Percentiles rank a stretch among this genome's conserved stretches.
Evolutionary conservation across 2,797 vertebrate genomes (phyloP).

Genomic region (Lepidocolaptes lacrymiger): DNA sequence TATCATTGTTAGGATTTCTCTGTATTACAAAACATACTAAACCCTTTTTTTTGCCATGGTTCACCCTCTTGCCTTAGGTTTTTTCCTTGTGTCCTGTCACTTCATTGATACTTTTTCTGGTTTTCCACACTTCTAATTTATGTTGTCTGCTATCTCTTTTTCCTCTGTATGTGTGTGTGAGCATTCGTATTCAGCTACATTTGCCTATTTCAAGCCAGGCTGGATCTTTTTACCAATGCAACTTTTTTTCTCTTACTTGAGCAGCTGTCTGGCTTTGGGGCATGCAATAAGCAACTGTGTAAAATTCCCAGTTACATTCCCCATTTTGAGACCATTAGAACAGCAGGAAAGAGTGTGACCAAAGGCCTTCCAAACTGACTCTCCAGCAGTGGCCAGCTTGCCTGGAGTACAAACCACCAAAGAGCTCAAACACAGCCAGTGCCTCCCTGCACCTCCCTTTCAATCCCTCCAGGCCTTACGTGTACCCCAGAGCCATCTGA

Average conservation of each 20-base stretch:
- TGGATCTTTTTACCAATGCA: background rate
- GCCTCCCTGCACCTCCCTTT: background rate
- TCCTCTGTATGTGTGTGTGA: background rate
- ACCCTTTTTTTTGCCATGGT: background rate
- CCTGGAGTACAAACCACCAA: background rate
- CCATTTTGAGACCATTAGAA: background rate
- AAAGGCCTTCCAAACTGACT: background rate
- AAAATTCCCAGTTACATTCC: constrained; percentile 2
- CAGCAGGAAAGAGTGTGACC: background rate
- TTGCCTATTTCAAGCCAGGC: background rate
- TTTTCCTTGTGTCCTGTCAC: background rate
- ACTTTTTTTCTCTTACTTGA: background rate
- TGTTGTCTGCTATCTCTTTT: constrained; percentile 36
- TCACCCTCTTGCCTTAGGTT: background rate
- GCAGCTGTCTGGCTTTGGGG: background rate
- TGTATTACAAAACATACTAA: background rate
- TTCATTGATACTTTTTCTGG: background rate
- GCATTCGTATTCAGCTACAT: constrained; percentile 37
- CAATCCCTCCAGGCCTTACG: accelerated
- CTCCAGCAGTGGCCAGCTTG: background rate
- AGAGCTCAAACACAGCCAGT: background rate
- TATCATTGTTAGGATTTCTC: background rate
- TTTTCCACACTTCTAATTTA: constrained; percentile 24
- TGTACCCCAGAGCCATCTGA: accelerated
- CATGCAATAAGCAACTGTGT: background rate